Conservation (phyloP, 23 tunicate species). For the Oikopleura vanhoeffeni region DNA sequence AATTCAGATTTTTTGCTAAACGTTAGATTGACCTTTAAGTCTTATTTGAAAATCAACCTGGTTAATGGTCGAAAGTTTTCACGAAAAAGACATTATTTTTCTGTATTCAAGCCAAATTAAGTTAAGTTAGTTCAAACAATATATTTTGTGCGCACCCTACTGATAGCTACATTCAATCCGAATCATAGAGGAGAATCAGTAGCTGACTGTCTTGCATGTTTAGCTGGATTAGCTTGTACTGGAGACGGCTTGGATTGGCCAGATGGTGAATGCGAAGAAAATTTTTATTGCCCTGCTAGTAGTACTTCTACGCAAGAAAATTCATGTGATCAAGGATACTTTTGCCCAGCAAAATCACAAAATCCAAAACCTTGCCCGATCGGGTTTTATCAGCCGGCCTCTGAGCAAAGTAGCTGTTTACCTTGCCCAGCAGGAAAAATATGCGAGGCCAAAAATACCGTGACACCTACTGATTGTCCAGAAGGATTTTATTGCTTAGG, state of each 20-base stretch:
- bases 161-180: slow-evolving; percentile 54
- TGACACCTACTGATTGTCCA: neutral
- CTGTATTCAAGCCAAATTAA: too few relatives aligned
- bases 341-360: slow-evolving; percentile 39
- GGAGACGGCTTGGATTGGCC: neutral
- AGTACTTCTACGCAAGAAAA: slow-evolving; percentile 34
- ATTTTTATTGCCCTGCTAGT: slow-evolving; percentile 55
- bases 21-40: too few relatives aligned
- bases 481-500: neutral
- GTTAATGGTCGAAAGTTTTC: too few relatives aligned
- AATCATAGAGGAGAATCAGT: slow-evolving; percentile 11
- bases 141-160: too few relatives aligned
- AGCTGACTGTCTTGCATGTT: slow-evolving; percentile 43
- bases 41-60: too few relatives aligned
- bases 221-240: slow-evolving; percentile 26
- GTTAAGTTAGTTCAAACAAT: too few relatives aligned
- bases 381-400: slow-evolving; percentile 56
- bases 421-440: slow-evolving; percentile 47
- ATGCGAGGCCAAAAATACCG: neutral
- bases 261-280: slow-evolving; percentile 24
- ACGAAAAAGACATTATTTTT: too few relatives aligned
- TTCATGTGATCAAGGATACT: slow-evolving; percentile 44
- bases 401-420: slow-evolving; percentile 23
- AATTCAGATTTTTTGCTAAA: too few relatives aligned
- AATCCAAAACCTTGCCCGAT: slow-evolving; percentile 44